Percentiles rank a stretch among this genome's conserved stretches.
These are phyloP conservation scores for Apamea anceps DNA, from an alignment of 2,888 invertebrate genomes.

Conservation along the genomic window DNA sequence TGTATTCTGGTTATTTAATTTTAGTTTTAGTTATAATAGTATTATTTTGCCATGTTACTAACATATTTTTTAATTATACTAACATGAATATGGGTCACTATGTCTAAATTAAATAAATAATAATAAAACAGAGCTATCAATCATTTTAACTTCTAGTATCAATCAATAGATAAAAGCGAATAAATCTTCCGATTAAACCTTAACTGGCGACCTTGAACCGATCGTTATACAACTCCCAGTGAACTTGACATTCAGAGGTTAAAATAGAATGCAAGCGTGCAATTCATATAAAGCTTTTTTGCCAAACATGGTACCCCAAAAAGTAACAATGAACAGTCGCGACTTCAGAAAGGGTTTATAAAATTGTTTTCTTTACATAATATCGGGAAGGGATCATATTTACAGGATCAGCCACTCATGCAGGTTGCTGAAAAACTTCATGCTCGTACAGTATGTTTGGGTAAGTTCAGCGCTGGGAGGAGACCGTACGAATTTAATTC, in stretches of 20 bases:
- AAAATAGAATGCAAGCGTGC: constrained; percentile 10
- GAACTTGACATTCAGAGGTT: constrained; percentile 54
- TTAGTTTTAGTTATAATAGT: too few species aligned
- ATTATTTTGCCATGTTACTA: too few species aligned
- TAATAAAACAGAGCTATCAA: neutral
- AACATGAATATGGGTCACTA: too few species aligned
- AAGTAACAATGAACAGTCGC: neutral
- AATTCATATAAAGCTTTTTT: neutral
- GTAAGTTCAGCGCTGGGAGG: neutral
- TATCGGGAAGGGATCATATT: neutral
- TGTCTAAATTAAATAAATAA: too few species aligned
- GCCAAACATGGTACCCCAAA: neutral
- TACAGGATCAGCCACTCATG: neutral
- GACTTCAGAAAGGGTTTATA: neutral
- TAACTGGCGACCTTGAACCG: constrained; percentile 3
- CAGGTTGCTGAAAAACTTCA: neutral
- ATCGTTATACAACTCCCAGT: neutral
- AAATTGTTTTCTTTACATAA: neutral
- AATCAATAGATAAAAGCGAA: constrained; percentile 6
- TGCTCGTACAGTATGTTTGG: neutral
- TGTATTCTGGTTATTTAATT: too few species aligned
- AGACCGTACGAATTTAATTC: too few species aligned
- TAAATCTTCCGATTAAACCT: constrained; percentile 12
- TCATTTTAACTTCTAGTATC: neutral
- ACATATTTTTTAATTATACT: too few species aligned